Evolutionary conservation across 2,113 vertebrate species (phyloP).

Genomic region (Mesitornis unicolor): DNA sequence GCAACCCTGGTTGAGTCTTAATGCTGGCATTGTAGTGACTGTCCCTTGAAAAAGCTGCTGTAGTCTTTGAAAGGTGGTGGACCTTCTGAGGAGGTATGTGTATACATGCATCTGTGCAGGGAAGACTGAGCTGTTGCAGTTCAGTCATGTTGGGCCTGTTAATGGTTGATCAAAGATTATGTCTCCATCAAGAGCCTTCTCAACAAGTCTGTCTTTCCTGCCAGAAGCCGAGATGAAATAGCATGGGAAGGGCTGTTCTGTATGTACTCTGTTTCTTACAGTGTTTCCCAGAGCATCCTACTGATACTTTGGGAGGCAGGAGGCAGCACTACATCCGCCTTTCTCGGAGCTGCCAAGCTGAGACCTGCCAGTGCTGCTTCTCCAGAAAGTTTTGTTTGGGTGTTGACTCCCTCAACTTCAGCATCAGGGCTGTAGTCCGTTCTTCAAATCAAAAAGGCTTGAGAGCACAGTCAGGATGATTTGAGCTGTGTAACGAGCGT

Average conservation of each 20-base stretch:
- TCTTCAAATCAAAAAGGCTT: not conserved
- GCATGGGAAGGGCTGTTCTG: not conserved
- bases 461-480: not conserved
- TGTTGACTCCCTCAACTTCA: not conserved
- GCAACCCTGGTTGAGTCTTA: not conserved
- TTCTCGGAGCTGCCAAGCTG: not conserved
- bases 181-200: not conserved
- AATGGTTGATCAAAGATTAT: not conserved
- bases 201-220: not conserved
- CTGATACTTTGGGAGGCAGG: not conserved
- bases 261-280: not conserved
- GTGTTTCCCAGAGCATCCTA: not conserved
- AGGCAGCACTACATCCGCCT: not conserved
- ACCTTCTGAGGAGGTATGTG: not conserved
- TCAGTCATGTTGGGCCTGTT: accelerated
- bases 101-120: accelerated
- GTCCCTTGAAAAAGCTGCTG: accelerated
- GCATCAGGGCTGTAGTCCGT: not conserved
- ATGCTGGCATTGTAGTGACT: not conserved
- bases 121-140: not conserved
- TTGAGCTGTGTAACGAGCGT: not conserved
- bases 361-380: not conserved
- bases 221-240: not conserved
- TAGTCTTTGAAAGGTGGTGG: not conserved
- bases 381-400: not conserved